These are phyloP conservation scores for Phylloscopus whistleri DNA, from an alignment of 2,113 vertebrate species.

Conservation along the genomic window DNA sequence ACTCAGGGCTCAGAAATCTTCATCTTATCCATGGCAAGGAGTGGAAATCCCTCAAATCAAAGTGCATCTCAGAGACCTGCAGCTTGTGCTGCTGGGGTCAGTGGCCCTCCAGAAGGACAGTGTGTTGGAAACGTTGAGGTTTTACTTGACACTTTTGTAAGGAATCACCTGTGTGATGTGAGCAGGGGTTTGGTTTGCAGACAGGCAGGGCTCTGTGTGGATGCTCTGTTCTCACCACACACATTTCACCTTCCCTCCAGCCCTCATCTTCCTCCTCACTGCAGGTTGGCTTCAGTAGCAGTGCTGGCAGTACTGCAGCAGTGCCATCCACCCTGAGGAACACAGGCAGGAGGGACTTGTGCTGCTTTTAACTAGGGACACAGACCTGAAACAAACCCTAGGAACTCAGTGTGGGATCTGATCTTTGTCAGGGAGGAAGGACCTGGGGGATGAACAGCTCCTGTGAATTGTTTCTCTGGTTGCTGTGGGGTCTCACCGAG, in stretches of 20 bases:
- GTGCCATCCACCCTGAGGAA: background rate
- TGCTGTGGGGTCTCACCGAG: background rate
- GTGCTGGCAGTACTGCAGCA: background rate
- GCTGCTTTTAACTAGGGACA: background rate
- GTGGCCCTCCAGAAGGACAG: background rate
- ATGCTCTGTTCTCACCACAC: background rate
- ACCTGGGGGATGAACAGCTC: background rate
- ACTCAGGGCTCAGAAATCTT: background rate
- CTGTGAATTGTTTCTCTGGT: background rate
- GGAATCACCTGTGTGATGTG: background rate
- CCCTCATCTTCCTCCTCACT: background rate
- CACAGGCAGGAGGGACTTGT: background rate
- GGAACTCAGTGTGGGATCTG: background rate
- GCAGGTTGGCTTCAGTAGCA: background rate
- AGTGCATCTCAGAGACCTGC: background rate
- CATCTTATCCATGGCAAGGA: background rate
- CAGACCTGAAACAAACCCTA: background rate
- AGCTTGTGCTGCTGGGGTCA: background rate
- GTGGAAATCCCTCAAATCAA: background rate
- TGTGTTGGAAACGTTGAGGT: background rate
- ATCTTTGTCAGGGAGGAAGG: background rate
- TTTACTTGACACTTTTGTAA: background rate
- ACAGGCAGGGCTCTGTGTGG: background rate
- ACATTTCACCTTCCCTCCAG: background rate
- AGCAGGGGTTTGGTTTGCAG: background rate